Percentiles rank a stretch among this genome's conserved stretches.
phyloP scores from a whole-genome alignment of 2,113 vertebrate genomes.

The Rhabdornis inornatus region DNA sequence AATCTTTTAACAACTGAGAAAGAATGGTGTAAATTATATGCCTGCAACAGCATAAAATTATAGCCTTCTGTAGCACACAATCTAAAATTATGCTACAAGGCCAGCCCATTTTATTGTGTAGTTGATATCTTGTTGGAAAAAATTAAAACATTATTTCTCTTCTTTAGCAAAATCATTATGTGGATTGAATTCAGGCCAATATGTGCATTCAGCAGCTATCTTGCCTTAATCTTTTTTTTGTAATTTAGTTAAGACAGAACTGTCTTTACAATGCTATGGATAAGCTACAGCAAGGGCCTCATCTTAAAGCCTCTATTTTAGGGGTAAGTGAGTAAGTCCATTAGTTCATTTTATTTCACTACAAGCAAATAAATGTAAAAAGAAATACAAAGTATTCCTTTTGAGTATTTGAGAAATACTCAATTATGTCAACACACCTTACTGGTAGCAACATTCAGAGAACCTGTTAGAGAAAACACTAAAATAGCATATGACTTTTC shows the following conservation, averaged over 20 bases:
- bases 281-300: not conserved
- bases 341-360: not conserved
- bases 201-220: not conserved
- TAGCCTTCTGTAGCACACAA: not conserved
- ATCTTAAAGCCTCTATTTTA: not conserved
- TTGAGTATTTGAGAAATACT: not conserved
- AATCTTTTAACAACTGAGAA: not conserved
- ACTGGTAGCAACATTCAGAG: not conserved
- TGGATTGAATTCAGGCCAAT: not conserved
- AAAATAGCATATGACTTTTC: not conserved
- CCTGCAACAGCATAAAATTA: not conserved
- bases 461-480: not conserved
- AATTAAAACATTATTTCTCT: conserved; percentile 4
- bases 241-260: not conserved
- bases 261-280: not conserved
- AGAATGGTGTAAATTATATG: not conserved
- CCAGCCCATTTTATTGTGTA: not conserved
- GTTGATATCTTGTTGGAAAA: not conserved
- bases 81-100: not conserved
- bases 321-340: not conserved
- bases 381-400: not conserved
- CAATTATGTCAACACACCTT: not conserved
- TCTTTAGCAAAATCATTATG: conserved; percentile 14
- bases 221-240: not conserved
- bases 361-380: not conserved